Conservation (phyloP, 1,140 invertebrate genomes). For the Drosophila busckii region DNA sequence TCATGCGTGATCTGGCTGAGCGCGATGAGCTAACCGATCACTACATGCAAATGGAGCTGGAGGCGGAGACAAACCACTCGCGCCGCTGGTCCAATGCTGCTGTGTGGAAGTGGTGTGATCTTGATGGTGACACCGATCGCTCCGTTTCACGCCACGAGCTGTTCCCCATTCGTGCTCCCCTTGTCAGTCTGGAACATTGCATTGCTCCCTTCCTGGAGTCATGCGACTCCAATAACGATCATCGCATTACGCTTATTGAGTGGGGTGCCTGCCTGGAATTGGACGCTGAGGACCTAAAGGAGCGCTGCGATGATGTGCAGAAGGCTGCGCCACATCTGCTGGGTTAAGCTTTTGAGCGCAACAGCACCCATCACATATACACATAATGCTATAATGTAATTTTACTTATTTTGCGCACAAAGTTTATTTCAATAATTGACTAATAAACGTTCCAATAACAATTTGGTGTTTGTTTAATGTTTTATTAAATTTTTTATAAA, state of each 20-base stretch:
- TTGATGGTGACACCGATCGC: conserved; percentile 91
- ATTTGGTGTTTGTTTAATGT: conserved; percentile 24
- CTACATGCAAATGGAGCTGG: conserved; percentile 91
- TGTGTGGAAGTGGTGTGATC: conserved; percentile 98
- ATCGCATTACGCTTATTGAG: conserved; percentile 92
- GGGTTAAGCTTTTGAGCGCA: conserved; percentile 53
- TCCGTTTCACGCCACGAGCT: conserved; percentile 94
- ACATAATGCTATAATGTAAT: conserved; percentile 14
- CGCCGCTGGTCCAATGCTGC: conserved; percentile 93
- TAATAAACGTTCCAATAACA: conserved; percentile 51
- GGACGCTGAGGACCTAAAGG: conserved; percentile 81
- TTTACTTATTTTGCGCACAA: conserved; percentile 39
- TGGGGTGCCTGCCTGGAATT: conserved; percentile 95
- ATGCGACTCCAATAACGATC: conserved; percentile 92
- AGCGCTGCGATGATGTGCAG: conserved; percentile 72
- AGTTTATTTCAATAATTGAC: conserved; percentile 45
- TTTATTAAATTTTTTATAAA: conserved; percentile 61
- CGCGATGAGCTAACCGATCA: conserved; percentile 90
- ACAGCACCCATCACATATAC: neutral
- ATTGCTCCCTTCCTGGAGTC: conserved; percentile 96
- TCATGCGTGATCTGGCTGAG: conserved; percentile 96
- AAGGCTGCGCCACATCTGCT: conserved; percentile 56
- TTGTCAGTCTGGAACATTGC: conserved; percentile 95
- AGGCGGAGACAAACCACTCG: conserved; percentile 91
- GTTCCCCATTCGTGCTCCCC: conserved; percentile 94